Base-by-base conservation (phyloP, 2,797 vertebrate genomes). In the Acanthopagrus latus region DNA sequence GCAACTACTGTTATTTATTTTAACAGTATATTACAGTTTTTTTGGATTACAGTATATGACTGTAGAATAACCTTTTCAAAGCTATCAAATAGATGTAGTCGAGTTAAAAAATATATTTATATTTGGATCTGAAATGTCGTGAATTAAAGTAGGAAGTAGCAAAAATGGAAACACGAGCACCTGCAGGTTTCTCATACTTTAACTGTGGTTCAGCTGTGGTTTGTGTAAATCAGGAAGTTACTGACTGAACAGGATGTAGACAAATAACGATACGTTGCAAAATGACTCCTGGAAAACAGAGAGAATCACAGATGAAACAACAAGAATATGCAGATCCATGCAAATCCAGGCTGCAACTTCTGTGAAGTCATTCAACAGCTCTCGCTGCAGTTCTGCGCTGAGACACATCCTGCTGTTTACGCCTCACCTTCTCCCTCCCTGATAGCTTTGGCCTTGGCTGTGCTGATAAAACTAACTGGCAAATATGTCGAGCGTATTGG, bases 391-490 rank as follows among this genome's bases (percentile, higher is more conserved):
- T 51, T 52, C 17, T 7, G 18, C 60, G 48, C 47, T 51, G 72
- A 60, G 67, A 74, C 43, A 56, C 2, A 5, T 59, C 51, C 76
- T 50, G 48, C 27, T 77, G 69, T 81, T 81, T 72, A 64, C 56
- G 46, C 50, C 59, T 68, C 52, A 63, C 69, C 55, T 56, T 68
- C 65, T 64, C 29, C 59, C 41, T 52, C 27, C 5, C 68, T 41
- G 71, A 76, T 50, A 57, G 21, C 7, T 67, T 65, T 17, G 67
- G 33, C 81, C 73, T 81, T 54, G 76, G 23, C 66, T 29, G 43
- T 73, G 70, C 78, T 83, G 84, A 90, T 90, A 80, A 91, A 89
- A 74, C 44, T 8, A 51, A 76, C 60, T 23, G 17, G 75, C 66
- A 77, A 76, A 83, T 62, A 86, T 84, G 69, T 89, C 68, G 76